Evolutionary conservation across 53 echinoderm and acorn worm species (phyloP), one percentile per base, ranked within the genome.

Genomic region (Apostichopus leukothele): DNA sequence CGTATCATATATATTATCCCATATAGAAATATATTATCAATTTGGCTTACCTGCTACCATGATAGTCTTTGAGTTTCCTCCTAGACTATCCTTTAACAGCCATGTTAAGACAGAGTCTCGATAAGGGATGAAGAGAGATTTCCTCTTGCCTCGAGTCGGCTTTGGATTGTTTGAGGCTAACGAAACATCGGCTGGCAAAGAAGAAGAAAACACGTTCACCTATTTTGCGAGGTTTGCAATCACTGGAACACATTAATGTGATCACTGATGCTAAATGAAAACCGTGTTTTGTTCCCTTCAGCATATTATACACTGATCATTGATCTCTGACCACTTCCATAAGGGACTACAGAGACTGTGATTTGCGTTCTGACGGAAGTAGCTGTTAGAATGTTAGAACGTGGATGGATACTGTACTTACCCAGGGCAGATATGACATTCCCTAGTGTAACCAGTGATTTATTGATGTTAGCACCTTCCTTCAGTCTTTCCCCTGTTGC

Each of bases 391-490:
- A 39, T 39, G 39, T 39, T 39, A 25, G 25, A 25, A 39, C 3
- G 39, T 39, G 57, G 0, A 5, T 57, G 1, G 57, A 10, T 57
- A 5, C 0, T 26, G 77, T 7, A 88, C 91, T 93, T 86, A 97
- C 98, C 98, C 67, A 97, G 89, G 27, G 96, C 96, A 75, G 96
- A 94, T 26, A 99, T 99, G 77, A 99, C 99, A 86, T 99, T 99
- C 23, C 99, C 99, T 1, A 99, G 84, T 25, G 99, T 96, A 26
- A 96, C 96, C 73, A 99, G 91, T 73, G 99, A 99, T 89, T 99
- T 99, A 91, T 99, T 99, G 90, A 99, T 99, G 83, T 94, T 96
- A 76, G 99, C 96, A 18, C 99, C 99, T 92, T 99, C 99, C 83
- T 93, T 94, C 79, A 99, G 86, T 87, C 99, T 90, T 79, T 99